phyloP scores from a whole-genome alignment of 2,797 vertebrate genomes.

The Enteromius anoplus region DNA sequence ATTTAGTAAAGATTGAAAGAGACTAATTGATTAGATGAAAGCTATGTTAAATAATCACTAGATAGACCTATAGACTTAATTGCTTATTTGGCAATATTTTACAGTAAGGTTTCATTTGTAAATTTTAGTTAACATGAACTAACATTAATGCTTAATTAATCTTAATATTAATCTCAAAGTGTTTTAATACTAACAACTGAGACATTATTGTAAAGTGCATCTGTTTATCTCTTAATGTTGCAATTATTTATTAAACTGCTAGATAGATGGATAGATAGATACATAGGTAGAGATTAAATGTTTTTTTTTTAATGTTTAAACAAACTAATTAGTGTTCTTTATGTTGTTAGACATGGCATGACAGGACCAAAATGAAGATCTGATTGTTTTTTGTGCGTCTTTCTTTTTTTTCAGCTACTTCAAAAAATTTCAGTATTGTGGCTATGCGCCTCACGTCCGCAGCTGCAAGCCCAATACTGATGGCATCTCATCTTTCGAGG shows the following conservation, averaged over 20 bases:
- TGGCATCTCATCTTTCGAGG: conserved; percentile 96
- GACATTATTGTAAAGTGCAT: too few relatives aligned
- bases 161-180: neutral
- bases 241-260: too few relatives aligned
- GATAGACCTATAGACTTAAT: neutral
- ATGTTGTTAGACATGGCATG: neutral
- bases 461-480: conserved; percentile 98
- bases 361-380: neutral
- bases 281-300: neutral
- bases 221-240: too few relatives aligned
- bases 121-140: too few relatives aligned
- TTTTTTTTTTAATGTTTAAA: too few relatives aligned
- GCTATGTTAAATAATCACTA: neutral
- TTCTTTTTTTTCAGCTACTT: conserved; percentile 84
- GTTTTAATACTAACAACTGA: neutral
- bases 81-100: too few relatives aligned
- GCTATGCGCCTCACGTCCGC: conserved; percentile 93
- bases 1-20: neutral
- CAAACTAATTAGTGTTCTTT: neutral
- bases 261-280: neutral
- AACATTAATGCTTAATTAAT: neutral
- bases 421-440: conserved; percentile 98
- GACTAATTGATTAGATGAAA: neutral
- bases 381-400: neutral
- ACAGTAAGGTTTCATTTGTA: too few relatives aligned